Conservation (phyloP, 2,797 vertebrate species). For the Galago senegalensis region DNA sequence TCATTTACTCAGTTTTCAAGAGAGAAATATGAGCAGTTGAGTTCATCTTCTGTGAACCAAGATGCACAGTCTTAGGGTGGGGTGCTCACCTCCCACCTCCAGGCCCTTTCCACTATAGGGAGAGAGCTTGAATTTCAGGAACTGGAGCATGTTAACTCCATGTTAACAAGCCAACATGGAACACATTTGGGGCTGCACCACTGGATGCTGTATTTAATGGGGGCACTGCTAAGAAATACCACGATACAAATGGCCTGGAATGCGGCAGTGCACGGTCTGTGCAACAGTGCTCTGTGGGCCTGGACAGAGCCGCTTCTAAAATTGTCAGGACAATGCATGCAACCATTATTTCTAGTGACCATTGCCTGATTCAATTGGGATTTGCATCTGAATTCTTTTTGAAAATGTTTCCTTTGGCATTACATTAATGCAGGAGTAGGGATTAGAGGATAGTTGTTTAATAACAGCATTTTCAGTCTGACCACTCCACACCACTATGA, state of each 20-base stretch:
- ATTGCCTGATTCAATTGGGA: background rate
- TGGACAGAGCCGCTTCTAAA: no score
- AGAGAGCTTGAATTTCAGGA: background rate
- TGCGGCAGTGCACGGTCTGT: background rate
- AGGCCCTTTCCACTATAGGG: background rate
- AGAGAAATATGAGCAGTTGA: background rate
- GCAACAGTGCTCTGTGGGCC: rapidly evolving
- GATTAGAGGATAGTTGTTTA: background rate
- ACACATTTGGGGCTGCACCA: no score
- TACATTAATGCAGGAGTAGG: background rate
- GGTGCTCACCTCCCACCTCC: background rate
- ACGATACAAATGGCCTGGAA: background rate
- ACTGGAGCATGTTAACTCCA: background rate
- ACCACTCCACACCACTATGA: background rate
- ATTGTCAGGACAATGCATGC: rapidly evolving
- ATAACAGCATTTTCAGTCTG: background rate
- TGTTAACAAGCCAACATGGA: background rate
- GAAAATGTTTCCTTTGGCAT: background rate
- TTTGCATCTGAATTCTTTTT: background rate
- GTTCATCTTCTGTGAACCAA: background rate
- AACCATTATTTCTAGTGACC: background rate
- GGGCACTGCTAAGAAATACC: rapidly evolving
- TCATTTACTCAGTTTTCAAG: background rate
- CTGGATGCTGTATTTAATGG: background rate
- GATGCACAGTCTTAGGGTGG: background rate